phyloP scores from a whole-genome alignment of 2,113 vertebrate genomes.

The Pterocles orientalis region DNA sequence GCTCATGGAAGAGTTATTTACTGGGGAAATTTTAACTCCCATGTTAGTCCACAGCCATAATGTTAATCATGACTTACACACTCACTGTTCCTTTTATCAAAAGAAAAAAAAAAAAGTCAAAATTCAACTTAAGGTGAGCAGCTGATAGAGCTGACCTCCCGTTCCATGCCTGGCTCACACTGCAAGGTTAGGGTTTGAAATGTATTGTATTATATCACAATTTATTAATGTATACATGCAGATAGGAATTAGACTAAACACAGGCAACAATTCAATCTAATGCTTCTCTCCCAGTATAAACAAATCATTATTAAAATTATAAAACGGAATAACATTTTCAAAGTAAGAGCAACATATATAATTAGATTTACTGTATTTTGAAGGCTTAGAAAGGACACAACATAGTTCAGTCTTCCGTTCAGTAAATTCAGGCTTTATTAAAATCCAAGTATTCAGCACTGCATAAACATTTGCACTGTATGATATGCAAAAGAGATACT shows the following conservation, averaged over 20 bases:
- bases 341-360: slow-evolving; percentile 73
- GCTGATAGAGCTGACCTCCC: not conserved
- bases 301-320: slow-evolving; percentile 74
- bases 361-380: slow-evolving; percentile 74
- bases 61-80: not conserved
- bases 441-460: slow-evolving; percentile 60
- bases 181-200: slow-evolving; percentile 37
- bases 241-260: slow-evolving; percentile 68
- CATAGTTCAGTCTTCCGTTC: slow-evolving; percentile 67
- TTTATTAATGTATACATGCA: slow-evolving; percentile 60
- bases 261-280: slow-evolving; percentile 61
- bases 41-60: not conserved
- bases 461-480: slow-evolving; percentile 68
- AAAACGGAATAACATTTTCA: slow-evolving; percentile 69
- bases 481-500: slow-evolving; percentile 70
- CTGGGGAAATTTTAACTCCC: not conserved
- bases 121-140: slow-evolving; percentile 20
- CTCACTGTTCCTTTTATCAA: not conserved
- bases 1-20: not conserved
- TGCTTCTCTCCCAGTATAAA: slow-evolving; percentile 67
- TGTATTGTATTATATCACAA: not conserved
- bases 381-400: slow-evolving; percentile 65
- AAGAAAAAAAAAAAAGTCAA: not conserved
- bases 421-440: slow-evolving; percentile 71
- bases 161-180: not conserved